phyloP scores from a whole-genome alignment of 1,140 invertebrate genomes.

The Drosophila fuyamai region DNA sequence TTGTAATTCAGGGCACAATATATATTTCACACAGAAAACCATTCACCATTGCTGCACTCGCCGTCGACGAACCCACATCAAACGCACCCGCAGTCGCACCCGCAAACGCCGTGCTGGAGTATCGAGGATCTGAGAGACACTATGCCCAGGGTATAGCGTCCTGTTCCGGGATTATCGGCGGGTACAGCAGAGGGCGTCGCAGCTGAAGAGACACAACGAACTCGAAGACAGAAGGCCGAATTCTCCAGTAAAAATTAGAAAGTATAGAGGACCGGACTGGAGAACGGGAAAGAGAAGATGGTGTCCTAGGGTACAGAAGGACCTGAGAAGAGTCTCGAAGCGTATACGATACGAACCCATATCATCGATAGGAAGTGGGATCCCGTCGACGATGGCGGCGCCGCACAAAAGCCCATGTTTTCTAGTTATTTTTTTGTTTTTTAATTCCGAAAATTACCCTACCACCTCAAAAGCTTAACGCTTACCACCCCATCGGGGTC shows the following conservation, averaged over 20 bases:
- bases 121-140: constrained; percentile 31
- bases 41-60: constrained; percentile 31
- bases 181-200: not conserved
- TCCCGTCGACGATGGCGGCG: not conserved
- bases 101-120: constrained; percentile 13
- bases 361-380: not conserved
- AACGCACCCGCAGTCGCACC: constrained; percentile 10
- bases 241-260: not conserved
- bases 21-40: constrained; percentile 34
- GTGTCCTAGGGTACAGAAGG: not conserved
- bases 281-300: not conserved
- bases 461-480: not conserved
- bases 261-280: not conserved
- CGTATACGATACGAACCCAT: not conserved
- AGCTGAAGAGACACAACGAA: not conserved
- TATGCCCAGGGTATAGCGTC: constrained; percentile 19
- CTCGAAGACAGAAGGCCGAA: not conserved
- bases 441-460: constrained; percentile 8
- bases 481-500: constrained; percentile 2
- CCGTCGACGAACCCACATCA: constrained; percentile 20
- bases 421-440: constrained; percentile 5
- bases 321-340: not conserved
- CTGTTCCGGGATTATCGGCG: not conserved
- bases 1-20: constrained; percentile 13
- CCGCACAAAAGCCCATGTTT: constrained; percentile 1